These are phyloP conservation scores for Tenthredo notha DNA, from an alignment of 2,888 invertebrate genomes.

Conservation along the genomic window DNA sequence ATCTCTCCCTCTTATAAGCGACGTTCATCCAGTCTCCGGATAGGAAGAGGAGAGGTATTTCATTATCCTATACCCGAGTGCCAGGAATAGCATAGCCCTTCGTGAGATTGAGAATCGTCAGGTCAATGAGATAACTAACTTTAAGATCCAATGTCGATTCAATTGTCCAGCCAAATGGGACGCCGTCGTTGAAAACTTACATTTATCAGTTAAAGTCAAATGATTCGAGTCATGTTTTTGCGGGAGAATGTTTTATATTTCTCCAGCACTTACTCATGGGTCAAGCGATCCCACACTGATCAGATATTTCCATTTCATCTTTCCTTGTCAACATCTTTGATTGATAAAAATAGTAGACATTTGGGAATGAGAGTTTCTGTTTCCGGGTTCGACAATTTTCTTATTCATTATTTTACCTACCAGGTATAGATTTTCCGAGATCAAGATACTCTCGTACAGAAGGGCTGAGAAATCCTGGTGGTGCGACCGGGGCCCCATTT, in stretches of 20 bases:
- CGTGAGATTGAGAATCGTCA: conserved; percentile 63
- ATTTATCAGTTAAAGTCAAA: not conserved
- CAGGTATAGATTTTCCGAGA: conserved; percentile 93
- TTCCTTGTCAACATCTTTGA: not conserved
- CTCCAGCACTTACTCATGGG: not conserved
- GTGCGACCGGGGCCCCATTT: conserved; percentile 81
- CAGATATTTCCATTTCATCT: not conserved
- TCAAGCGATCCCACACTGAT: not conserved
- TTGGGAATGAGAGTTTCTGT: not conserved
- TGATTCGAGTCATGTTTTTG: not conserved
- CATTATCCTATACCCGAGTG: conserved; percentile 68
- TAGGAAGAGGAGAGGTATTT: conserved; percentile 64
- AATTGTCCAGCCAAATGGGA: conserved; percentile 30
- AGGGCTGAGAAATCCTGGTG: conserved; percentile 90
- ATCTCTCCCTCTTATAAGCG: not conserved
- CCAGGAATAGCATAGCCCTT: conserved; percentile 58
- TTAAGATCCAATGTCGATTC: conserved; percentile 70
- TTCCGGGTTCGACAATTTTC: not conserved
- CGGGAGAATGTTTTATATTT: not conserved
- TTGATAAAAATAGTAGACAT: not conserved
- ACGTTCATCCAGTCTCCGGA: conserved; percentile 23
- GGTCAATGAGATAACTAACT: conserved; percentile 72
- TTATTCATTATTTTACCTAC: conserved; percentile 79
- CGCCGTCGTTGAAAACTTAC: not conserved
- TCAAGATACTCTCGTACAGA: conserved; percentile 92